Conservation (phyloP, 2,888 invertebrate species). For the Phengaris arion region DNA sequence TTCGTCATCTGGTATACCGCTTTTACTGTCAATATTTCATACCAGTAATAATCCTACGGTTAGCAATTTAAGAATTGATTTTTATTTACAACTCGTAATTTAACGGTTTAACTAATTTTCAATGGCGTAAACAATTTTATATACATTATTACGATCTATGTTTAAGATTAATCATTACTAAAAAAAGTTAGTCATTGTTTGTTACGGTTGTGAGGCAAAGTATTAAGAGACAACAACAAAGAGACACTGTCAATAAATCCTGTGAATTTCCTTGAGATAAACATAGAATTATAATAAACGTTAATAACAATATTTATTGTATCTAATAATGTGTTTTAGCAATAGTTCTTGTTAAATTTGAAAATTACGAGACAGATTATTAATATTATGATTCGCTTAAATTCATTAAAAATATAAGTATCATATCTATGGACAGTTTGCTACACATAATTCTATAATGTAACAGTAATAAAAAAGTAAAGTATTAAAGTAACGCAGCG, state of each 20-base stretch:
- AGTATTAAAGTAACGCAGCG: neutral
- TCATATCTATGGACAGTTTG: neutral
- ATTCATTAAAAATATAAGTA: neutral
- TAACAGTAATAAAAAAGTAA: neutral
- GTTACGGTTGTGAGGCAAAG: neutral
- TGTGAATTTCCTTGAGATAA: slow-evolving; percentile 8
- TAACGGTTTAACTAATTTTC: neutral
- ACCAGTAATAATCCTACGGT: neutral
- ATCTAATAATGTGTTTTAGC: too few species aligned
- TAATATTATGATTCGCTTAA: neutral
- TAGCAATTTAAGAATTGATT: slow-evolving; percentile 3
- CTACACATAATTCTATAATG: neutral
- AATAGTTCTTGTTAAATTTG: too few species aligned
- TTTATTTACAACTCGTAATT: neutral
- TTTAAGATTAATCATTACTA: neutral
- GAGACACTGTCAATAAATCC: neutral
- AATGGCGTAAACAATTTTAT: neutral
- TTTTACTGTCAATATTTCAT: slow-evolving; percentile 14
- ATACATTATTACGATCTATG: neutral
- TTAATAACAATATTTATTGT: too few species aligned
- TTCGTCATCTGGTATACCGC: slow-evolving; percentile 33
- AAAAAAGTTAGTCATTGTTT: slow-evolving; percentile 5
- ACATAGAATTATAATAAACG: neutral
- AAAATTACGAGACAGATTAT: too few species aligned
- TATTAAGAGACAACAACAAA: too few species aligned